A percentile compares a stretch with the other conserved stretches of the same genome.
Conservation (phyloP, 2,113 vertebrate genomes). For the Himantopus leucocephalus region DNA sequence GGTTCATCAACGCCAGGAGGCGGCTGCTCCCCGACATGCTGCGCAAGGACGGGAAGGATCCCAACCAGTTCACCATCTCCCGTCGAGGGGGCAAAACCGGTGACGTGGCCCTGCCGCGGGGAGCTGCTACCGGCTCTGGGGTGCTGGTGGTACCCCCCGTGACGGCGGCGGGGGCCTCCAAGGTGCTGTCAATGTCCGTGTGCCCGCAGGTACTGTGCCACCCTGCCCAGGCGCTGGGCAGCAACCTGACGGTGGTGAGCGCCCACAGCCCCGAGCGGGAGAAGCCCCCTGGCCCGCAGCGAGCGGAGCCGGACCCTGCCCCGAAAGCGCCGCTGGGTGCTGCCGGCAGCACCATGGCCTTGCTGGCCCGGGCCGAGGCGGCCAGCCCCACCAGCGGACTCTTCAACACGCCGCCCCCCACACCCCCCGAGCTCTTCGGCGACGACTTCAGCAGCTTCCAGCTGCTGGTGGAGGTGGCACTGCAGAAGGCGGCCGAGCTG, state of each 20-base stretch:
- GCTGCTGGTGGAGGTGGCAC: constrained; percentile 88
- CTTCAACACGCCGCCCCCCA: constrained; percentile 88
- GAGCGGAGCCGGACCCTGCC: background rate
- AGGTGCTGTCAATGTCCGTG: constrained; percentile 51
- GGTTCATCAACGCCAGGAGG: constrained; percentile 96
- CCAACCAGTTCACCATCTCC: constrained; percentile 93
- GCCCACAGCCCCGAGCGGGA: constrained; percentile 48
- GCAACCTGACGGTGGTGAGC: background rate
- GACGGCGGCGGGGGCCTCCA: constrained; percentile 22
- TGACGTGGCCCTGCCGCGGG: constrained; percentile 48
- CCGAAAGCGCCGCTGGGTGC: constrained; percentile 1
- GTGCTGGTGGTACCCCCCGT: constrained; percentile 70
- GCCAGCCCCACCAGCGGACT: constrained; percentile 82
- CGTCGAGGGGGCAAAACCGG: constrained; percentile 81
- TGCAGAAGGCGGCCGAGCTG: constrained; percentile 88
- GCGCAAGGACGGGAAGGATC: constrained; percentile 93
- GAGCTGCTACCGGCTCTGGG: constrained; percentile 18
- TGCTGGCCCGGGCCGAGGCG: constrained; percentile 70
- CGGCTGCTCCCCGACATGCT: constrained; percentile 93
- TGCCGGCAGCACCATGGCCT: constrained; percentile 61
- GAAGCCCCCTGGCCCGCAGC: background rate
- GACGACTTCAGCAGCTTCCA: constrained; percentile 93
- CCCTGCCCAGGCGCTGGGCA: constrained; percentile 13
- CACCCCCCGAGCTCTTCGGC: constrained; percentile 84
- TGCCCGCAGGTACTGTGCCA: constrained; percentile 72